phyloP scores from a whole-genome alignment of 2,113 vertebrate species.

The Psephotus haematonotus region DNA sequence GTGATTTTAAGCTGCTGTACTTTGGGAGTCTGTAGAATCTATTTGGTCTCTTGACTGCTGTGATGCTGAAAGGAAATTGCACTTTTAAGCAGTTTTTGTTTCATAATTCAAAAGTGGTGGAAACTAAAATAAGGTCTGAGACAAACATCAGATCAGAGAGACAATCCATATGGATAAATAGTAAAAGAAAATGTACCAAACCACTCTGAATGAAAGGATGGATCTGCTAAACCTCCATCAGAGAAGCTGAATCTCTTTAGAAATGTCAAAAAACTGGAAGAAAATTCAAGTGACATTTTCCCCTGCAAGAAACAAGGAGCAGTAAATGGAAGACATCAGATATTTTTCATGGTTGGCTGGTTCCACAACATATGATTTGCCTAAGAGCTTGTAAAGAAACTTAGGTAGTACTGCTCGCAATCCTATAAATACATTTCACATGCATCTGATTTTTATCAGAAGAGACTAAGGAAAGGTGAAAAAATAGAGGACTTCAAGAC shows the following conservation, averaged over 20 bases:
- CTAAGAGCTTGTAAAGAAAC: neutral
- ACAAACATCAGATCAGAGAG: neutral
- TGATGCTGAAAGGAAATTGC: neutral
- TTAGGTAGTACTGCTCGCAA: neutral
- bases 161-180: neutral
- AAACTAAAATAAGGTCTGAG: neutral
- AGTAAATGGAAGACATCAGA: neutral
- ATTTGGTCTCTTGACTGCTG: neutral
- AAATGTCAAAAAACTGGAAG: neutral
- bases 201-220: neutral
- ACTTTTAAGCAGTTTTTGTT: conserved; percentile 22
- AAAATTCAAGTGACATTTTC: neutral
- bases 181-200: neutral
- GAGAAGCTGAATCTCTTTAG: neutral
- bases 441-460: neutral
- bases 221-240: neutral
- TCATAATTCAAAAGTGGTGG: neutral
- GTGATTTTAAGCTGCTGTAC: neutral
- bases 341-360: neutral
- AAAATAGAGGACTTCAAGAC: neutral
- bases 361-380: neutral
- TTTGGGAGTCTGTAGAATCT: neutral
- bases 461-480: neutral
- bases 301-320: neutral
- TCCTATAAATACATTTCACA: neutral